A percentile compares a stretch with the other conserved stretches of the same genome.
Conservation (phyloP, 2,113 vertebrate species). For the Pseudopodoces humilis region DNA sequence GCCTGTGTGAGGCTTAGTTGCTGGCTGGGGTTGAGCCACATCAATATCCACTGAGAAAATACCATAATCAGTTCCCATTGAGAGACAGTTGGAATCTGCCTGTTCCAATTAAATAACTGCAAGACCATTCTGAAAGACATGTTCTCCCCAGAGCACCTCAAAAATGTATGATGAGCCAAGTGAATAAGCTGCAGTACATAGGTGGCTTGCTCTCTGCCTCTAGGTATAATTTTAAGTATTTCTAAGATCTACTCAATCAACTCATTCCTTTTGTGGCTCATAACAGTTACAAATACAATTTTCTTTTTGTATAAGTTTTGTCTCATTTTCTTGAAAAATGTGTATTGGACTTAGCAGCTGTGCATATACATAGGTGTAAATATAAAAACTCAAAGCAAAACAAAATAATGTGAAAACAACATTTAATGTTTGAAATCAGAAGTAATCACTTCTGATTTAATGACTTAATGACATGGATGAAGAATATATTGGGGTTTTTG, state of each 20-base stretch:
- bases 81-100: neutral
- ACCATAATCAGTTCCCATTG: neutral
- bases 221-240: neutral
- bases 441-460: neutral
- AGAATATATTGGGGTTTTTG: neutral
- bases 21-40: neutral
- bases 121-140: neutral
- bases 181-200: neutral
- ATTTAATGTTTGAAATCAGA: neutral
- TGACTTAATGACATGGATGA: neutral
- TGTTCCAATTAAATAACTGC: constrained; percentile 19
- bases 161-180: neutral
- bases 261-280: neutral
- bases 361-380: neutral
- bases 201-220: neutral
- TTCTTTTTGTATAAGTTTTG: neutral
- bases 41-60: neutral
- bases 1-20: neutral
- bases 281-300: neutral
- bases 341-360: neutral
- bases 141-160: neutral
- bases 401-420: neutral
- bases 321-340: neutral
- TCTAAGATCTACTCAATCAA: neutral
- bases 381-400: neutral